Evolutionary conservation across 1,140 invertebrate species (phyloP), one percentile per base, ranked within the genome.

Genomic region (Zaprionus davidi): DNA sequence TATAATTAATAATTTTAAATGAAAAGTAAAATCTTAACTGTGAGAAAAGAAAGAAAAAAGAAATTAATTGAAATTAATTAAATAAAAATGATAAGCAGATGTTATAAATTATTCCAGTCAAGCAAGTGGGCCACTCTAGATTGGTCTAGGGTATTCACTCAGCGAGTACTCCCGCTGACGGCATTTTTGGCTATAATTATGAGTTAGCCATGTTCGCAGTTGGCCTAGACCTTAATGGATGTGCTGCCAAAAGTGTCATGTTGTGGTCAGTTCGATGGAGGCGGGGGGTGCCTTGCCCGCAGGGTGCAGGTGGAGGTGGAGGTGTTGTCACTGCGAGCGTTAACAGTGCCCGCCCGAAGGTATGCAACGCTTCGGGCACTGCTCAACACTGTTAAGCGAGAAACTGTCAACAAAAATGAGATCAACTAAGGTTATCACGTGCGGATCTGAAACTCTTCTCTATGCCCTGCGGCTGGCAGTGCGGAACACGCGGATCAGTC

Each of bases 341-440:
- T 55, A n/a, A 9, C 46, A 55, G 26, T 15, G 11, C 2, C 53
- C 4, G 55, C 69, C 69, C 15, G 9, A 71, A 71, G 17, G 49
- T 71, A 65, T 64, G 26, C 69, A 17, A 1, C 12, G 6, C 12
- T 36, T 56, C 26, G 44, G 53, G 24, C 12, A 3, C 46, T 46
- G 2, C 41, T 17, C 41, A n/a, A 28, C 13, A 17, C 22, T 31
- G 34, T 24, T 41, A 20, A 34, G 9, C 3, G 6, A 41, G 15
- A 12, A 51, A 51, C 36, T 49, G 53, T 20, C 24, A 34, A 49
- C 46, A 62, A 26, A 13, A 31, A 31, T 24, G 20, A 58, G 53
- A 36, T 64, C 56, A 71, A 17, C 24, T 46, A 1, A 9, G 67
- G 58, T 41, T 70, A 53, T 62, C 67, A 44, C 44, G 3, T 3